phyloP scores from a whole-genome alignment of 2,797 vertebrate genomes.

The Chelon labrosus region DNA sequence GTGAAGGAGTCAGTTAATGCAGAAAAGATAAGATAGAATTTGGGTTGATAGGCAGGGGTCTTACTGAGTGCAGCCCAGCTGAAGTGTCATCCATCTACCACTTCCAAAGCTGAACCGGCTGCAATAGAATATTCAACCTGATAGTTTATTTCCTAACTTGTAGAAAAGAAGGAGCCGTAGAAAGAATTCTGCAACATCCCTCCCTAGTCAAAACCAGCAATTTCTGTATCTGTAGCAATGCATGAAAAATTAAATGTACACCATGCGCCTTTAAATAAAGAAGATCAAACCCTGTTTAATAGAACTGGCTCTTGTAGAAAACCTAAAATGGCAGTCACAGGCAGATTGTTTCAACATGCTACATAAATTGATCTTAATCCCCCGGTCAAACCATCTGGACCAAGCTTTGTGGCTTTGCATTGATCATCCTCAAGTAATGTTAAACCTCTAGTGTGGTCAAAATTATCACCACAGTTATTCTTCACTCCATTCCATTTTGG shows the following conservation, averaged over 20 bases:
- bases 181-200: neutral
- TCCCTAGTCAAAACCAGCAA: neutral
- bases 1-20: neutral
- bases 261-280: slow-evolving; percentile 41
- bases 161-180: neutral
- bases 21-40: neutral
- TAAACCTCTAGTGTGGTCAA: slow-evolving; percentile 39
- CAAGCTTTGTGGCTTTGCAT: slow-evolving; percentile 57
- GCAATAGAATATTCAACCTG: too few relatives aligned
- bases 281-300: slow-evolving; percentile 56
- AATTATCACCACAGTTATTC: slow-evolving; percentile 3
- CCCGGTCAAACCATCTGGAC: slow-evolving; percentile 69
- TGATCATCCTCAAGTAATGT: slow-evolving; percentile 46
- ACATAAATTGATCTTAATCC: slow-evolving; percentile 76
- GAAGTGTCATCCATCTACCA: neutral
- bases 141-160: too few relatives aligned
- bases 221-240: neutral
- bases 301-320: slow-evolving; percentile 34
- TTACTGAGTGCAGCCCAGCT: too few relatives aligned
- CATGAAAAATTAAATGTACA: slow-evolving; percentile 3
- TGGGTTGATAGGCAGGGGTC: neutral
- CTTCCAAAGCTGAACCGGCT: too few relatives aligned
- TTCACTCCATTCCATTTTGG: neutral
- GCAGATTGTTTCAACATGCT: slow-evolving; percentile 62
- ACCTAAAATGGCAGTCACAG: slow-evolving; percentile 50